Conservation (phyloP, 2,797 vertebrate genomes). For the Silurus lanzhouensis region DNA sequence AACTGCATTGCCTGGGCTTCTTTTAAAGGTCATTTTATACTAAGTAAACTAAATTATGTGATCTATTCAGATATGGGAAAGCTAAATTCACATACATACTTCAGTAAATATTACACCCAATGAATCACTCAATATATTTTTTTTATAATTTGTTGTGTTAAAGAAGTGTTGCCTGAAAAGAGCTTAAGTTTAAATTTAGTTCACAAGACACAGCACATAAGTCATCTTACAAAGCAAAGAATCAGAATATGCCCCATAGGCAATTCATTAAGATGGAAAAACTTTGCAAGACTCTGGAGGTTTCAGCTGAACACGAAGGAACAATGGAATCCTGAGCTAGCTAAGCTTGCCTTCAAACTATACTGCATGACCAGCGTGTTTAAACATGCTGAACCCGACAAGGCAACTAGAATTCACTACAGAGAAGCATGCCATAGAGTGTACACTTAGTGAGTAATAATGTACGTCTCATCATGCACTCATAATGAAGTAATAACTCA, state of each 20-base stretch:
- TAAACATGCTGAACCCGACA: conserved; percentile 62
- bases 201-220: not conserved
- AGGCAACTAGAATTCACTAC: conserved; percentile 63
- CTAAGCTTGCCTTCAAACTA: conserved; percentile 56
- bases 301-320: conserved; percentile 31
- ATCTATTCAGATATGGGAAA: not conserved
- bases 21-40: not conserved
- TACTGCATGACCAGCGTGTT: conserved; percentile 60
- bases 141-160: not conserved
- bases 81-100: not conserved
- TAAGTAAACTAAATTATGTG: not conserved
- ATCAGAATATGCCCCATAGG: not conserved
- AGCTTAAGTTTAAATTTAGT: not conserved
- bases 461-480: not conserved
- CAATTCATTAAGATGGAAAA: conserved; percentile 41
- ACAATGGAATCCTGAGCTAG: conserved; percentile 67
- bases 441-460: not conserved
- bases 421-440: conserved; percentile 15
- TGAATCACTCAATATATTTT: too few relatives aligned
- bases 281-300: conserved; percentile 18
- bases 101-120: not conserved
- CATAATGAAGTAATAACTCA: not conserved
- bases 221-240: not conserved
- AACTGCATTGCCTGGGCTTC: not conserved
- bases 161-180: not conserved